Conservation (phyloP, 1,140 invertebrate genomes). For the Schlechtendalia chinensis region DNA sequence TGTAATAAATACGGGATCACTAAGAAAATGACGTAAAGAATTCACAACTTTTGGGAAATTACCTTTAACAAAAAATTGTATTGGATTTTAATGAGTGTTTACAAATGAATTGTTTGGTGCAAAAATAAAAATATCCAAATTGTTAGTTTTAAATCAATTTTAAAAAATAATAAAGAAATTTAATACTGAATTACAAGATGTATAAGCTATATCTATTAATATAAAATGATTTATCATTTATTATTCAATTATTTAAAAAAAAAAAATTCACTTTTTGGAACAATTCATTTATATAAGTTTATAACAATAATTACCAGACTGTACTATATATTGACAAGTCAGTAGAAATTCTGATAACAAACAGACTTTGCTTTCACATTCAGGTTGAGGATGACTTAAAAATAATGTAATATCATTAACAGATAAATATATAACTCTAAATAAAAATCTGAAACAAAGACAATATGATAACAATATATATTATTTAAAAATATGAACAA, state of each 20-base stretch:
- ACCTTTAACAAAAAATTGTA: background rate
- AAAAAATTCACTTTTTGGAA: background rate
- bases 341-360: slow-evolving; percentile 36
- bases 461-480: background rate
- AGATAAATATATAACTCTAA: slow-evolving; percentile 45
- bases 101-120: background rate
- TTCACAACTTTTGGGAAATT: slow-evolving; percentile 46
- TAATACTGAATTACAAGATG: background rate
- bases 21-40: slow-evolving; percentile 2
- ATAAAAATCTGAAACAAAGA: slow-evolving; percentile 21
- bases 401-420: slow-evolving; percentile 28
- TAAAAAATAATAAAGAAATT: background rate
- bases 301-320: slow-evolving; percentile 37
- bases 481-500: background rate
- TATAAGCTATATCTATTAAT: too few species aligned
- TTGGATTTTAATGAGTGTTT: background rate
- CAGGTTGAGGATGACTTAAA: slow-evolving; percentile 9
- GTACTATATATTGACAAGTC: slow-evolving; percentile 45
- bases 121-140: background rate
- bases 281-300: background rate
- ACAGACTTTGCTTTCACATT: slow-evolving; percentile 31
- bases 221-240: too few species aligned
- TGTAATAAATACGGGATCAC: slow-evolving; percentile 19
- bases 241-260: background rate
- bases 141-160: too few species aligned